Conservation (phyloP, 2,888 invertebrate species). For the Meiosimyza decipiens region DNA sequence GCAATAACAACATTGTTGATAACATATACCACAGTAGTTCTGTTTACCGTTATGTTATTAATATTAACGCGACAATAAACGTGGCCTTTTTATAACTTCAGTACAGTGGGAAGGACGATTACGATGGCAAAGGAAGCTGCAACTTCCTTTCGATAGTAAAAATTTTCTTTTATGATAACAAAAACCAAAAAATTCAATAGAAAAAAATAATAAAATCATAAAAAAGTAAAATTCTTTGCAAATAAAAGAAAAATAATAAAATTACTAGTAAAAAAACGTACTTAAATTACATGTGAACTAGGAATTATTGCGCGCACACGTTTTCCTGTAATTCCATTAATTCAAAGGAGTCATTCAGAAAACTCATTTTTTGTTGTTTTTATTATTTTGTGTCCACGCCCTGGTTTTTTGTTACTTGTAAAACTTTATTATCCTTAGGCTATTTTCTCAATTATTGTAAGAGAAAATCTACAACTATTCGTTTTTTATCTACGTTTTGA, state of each 20-base stretch:
- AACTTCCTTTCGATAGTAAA: constrained; percentile 24
- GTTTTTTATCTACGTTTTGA: constrained; percentile 15
- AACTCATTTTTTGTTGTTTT: neutral
- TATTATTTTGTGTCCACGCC: constrained; percentile 15
- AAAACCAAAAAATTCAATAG: neutral
- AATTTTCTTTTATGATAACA: neutral
- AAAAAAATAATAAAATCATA: neutral
- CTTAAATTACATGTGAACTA: constrained; percentile 43
- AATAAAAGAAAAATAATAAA: constrained; percentile 21
- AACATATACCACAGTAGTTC: neutral
- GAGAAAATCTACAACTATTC: neutral
- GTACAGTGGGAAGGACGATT: neutral
- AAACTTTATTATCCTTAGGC: neutral
- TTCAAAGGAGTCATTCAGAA: neutral
- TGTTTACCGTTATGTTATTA: constrained; percentile 51
- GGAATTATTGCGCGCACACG: constrained; percentile 57
- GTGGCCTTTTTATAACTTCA: constrained; percentile 39
- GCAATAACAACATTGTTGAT: constrained; percentile 23
- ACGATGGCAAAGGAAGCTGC: neutral
- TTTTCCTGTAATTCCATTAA: constrained; percentile 56
- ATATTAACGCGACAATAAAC: constrained; percentile 53
- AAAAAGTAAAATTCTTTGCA: constrained; percentile 15
- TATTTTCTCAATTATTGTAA: neutral
- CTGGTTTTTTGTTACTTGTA: neutral
- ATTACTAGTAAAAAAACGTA: constrained; percentile 8